Evolutionary conservation across 2,888 invertebrate genomes (phyloP).

Genomic region (Nomada fabriciana): DNA sequence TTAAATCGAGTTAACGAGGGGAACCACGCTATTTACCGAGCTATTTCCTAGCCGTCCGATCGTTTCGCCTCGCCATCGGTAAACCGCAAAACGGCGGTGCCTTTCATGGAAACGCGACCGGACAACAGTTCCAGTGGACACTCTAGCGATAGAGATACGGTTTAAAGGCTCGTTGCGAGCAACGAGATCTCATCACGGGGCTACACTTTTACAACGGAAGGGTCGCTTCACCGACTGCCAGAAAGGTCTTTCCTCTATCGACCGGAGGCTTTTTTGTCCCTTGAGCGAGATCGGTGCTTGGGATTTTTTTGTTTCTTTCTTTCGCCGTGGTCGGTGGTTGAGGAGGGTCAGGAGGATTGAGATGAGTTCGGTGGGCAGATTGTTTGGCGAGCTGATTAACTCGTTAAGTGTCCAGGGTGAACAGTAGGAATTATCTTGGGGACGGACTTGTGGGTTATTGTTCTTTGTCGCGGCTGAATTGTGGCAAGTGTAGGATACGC

Average conservation of each 20-base stretch:
- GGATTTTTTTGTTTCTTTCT: neutral
- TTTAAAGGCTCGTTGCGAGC: conserved; percentile 15
- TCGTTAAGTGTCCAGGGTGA: neutral
- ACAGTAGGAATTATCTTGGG: neutral
- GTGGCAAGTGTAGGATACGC: too few species aligned
- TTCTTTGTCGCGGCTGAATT: neutral
- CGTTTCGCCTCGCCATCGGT: conserved; percentile 67
- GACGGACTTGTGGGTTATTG: too few species aligned
- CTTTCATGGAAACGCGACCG: conserved; percentile 62
- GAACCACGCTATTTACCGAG: conserved; percentile 73
- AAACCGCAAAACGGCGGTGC: conserved; percentile 66
- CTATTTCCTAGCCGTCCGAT: conserved; percentile 69
- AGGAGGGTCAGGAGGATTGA: neutral
- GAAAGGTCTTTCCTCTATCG: conserved; percentile 12
- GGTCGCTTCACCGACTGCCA: conserved; percentile 5
- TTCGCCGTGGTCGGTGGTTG: neutral
- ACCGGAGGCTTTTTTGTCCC: conserved; percentile 10
- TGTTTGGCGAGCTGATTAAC: conserved; percentile 16
- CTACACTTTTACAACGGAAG: neutral
- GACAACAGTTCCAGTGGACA: conserved; percentile 53
- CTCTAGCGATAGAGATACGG: conserved; percentile 53
- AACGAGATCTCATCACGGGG: neutral
- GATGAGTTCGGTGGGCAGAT: neutral
- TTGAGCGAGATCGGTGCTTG: neutral
- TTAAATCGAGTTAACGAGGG: conserved; percentile 81